Conservation (phyloP, 2,888 invertebrate genomes). For the Bembecia ichneumoniformis region DNA sequence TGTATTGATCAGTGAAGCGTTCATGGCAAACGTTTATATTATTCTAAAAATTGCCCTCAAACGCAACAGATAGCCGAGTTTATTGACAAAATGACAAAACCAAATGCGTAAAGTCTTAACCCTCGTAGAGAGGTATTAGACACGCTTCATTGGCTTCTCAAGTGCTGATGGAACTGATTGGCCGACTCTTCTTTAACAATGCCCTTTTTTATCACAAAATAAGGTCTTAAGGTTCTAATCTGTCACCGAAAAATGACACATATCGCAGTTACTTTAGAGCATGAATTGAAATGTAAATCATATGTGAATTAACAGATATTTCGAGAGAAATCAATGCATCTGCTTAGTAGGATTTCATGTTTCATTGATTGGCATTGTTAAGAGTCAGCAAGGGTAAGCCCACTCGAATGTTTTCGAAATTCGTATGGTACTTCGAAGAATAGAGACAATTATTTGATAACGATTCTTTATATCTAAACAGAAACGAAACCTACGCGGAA, state of each 20-base stretch:
- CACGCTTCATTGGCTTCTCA: constrained; percentile 63
- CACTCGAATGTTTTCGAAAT: constrained; percentile 33
- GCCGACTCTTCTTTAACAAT: constrained; percentile 62
- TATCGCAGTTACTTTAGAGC: background rate
- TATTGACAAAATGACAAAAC: constrained; percentile 60
- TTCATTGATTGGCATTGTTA: constrained; percentile 67
- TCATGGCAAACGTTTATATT: background rate
- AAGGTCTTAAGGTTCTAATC: background rate
- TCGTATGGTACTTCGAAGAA: constrained; percentile 29
- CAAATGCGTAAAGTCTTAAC: constrained; percentile 60
- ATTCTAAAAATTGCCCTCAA: constrained; percentile 4
- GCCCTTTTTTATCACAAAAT: constrained; percentile 14
- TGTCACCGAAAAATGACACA: constrained; percentile 1
- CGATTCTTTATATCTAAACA: constrained; percentile 4
- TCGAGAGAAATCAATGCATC: constrained; percentile 44
- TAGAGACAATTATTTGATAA: constrained; percentile 53
- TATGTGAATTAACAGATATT: constrained; percentile 16
- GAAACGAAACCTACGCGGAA: too few species aligned
- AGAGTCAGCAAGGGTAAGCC: constrained; percentile 35
- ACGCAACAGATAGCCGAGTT: constrained; percentile 21
- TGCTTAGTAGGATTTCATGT: constrained; percentile 63
- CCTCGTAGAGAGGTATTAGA: constrained; percentile 52
- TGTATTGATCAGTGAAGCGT: background rate
- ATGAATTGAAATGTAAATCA: background rate
- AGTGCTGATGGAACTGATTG: constrained; percentile 69